A percentile compares a stretch with the other conserved stretches of the same genome.
phyloP scores from a whole-genome alignment of 1,140 invertebrate genomes.

The Hylaeus anthracinus region DNA sequence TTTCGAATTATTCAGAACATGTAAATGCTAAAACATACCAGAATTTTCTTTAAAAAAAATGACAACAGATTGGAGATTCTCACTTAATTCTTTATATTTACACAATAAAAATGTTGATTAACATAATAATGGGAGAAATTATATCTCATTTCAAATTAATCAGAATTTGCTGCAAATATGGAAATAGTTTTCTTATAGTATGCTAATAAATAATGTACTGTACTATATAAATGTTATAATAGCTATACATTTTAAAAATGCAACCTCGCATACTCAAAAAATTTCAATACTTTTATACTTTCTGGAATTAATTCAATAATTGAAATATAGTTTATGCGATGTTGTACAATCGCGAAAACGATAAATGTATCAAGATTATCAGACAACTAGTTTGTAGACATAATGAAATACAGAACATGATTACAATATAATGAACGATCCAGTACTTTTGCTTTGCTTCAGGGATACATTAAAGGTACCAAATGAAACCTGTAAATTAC shows the following conservation, averaged over 20 bases:
- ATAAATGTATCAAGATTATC: slow-evolving; percentile 51
- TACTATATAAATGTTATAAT: slow-evolving; percentile 18
- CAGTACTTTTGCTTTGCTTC: slow-evolving; percentile 16
- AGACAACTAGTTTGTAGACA: slow-evolving; percentile 59
- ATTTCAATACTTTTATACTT: slow-evolving; percentile 8
- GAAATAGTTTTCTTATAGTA: slow-evolving; percentile 18
- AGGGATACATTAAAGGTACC: slow-evolving; percentile 39
- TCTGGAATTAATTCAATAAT: slow-evolving; percentile 12
- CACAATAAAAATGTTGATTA: slow-evolving; percentile 51
- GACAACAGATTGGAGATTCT: slow-evolving; percentile 15
- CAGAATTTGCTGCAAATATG: not conserved
- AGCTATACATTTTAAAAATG: slow-evolving; percentile 39
- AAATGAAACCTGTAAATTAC: slow-evolving; percentile 43
- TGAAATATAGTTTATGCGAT: slow-evolving; percentile 1
- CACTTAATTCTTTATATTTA: slow-evolving; percentile 50
- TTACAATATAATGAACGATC: slow-evolving; percentile 29
- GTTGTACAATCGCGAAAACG: slow-evolving; percentile 16
- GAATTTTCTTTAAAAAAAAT: not conserved
- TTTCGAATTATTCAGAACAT: not conserved
- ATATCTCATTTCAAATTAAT: not conserved
- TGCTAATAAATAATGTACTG: slow-evolving; percentile 33
- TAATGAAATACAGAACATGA: slow-evolving; percentile 39
- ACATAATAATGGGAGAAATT: slow-evolving; percentile 42
- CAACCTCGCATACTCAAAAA: slow-evolving; percentile 7
- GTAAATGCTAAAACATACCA: slow-evolving; percentile 7